Evolutionary conservation across 2,888 invertebrate genomes (phyloP), one percentile per base, ranked within the genome.

Genomic region (Epirrhoe tristata): DNA sequence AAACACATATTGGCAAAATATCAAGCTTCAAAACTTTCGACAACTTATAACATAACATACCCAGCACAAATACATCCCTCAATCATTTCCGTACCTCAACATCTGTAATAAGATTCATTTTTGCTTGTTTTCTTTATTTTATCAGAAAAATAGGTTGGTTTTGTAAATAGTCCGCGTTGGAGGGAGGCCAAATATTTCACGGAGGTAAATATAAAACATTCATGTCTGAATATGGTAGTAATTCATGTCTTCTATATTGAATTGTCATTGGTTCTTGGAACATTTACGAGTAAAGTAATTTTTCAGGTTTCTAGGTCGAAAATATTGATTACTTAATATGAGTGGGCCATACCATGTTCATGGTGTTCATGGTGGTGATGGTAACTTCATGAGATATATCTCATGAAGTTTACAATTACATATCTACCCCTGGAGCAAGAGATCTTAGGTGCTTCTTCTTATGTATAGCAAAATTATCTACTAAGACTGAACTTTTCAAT

Each of bases 1-100:
- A 64, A 66, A 71, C 67, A 70, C 67, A 69, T 76, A 77, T 76
- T 74, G 77, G 74, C 72, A 77, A 75, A 77, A 75, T 71, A 75
- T 76, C 75, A 74, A 73, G 66, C 66, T 69, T 67, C 46, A 51
- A 72, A 76, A 74, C 66, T 75, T 76, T 74, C 62, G 68, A 74
- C 73, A 70, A 73, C 65, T 66, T 65, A 63, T 72, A 71, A 65
- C 67, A 57, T 50, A 62, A 61, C 57, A 63, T 63, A 31, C 14
- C 66, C 65, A 67, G 63, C 0, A 24, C 67, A 66, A 24, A 14
- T 51, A 17, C 48, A 53, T 48, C 59, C 54, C 69, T 43, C 14
- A 63, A 46, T 31, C 17, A 17, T 10, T 61, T 57, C 3, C 34
- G 17, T 5, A 14, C 66, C 52, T 7, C 61, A 57, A 48, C 14